Percentiles rank a stretch among this genome's conserved stretches.
Evolutionary conservation across 2,888 invertebrate genomes (phyloP).

Genomic region (Gibbula magus): DNA sequence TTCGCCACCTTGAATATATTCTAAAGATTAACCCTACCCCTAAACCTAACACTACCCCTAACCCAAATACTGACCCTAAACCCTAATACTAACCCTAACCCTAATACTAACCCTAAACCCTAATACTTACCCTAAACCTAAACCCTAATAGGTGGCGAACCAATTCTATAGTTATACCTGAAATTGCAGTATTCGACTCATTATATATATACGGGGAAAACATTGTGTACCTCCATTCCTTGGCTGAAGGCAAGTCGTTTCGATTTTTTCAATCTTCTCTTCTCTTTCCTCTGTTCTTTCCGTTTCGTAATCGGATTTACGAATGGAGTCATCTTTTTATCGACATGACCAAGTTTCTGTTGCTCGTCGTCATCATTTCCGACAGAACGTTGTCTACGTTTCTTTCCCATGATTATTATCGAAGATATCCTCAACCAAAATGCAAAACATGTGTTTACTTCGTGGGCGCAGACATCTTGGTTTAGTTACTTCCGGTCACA

Average conservation of each 20-base stretch:
- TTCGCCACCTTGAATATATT: too few relatives aligned
- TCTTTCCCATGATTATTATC: conserved; percentile 25
- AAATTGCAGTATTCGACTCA: too few relatives aligned
- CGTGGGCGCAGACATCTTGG: conserved; percentile 46
- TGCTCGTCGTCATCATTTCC: not conserved
- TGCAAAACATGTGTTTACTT: not conserved
- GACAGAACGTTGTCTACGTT: conserved; percentile 1
- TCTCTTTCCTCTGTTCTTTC: conserved; percentile 79
- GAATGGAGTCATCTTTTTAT: not conserved
- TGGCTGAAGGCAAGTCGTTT: conserved; percentile 77
- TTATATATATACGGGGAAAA: too few relatives aligned
- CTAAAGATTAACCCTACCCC: too few relatives aligned
- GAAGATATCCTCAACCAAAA: not conserved
- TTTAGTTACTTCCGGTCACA: not conserved
- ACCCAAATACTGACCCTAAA: too few relatives aligned
- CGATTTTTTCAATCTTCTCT: conserved; percentile 83
- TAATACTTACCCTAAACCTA: too few relatives aligned
- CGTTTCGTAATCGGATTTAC: conserved; percentile 10
- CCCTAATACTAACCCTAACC: too few relatives aligned
- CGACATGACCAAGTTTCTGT: not conserved
- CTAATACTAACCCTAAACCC: too few relatives aligned
- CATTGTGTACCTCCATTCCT: conserved; percentile 55
- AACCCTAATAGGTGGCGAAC: too few relatives aligned
- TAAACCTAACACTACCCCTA: too few relatives aligned
- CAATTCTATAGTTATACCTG: too few relatives aligned